Evolutionary conservation across 2,888 invertebrate genomes (phyloP).

Genomic region (Atrina japonica): DNA sequence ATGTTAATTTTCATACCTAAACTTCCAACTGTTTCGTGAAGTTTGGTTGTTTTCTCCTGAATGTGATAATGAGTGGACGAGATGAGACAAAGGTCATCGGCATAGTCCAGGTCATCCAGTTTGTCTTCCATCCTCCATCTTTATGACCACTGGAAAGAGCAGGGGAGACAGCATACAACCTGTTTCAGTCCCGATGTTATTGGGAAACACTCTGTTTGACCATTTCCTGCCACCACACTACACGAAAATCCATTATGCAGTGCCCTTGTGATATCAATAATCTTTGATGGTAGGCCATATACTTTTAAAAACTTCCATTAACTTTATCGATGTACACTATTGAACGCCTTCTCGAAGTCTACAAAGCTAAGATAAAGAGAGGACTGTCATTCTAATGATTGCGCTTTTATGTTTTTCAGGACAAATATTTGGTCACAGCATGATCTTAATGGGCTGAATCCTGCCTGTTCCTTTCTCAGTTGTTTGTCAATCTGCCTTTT

Average conservation of each 20-base stretch:
- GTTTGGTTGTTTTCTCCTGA: too few relatives aligned
- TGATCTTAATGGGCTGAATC: conserved; percentile 37
- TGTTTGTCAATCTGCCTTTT: conserved; percentile 14
- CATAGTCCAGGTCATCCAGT: conserved; percentile 30
- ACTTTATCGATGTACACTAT: conserved; percentile 40
- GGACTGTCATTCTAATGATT: conserved; percentile 45
- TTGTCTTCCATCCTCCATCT: conserved; percentile 9
- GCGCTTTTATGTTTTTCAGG: conserved; percentile 45
- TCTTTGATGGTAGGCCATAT: conserved; percentile 24
- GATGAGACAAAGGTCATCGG: conserved; percentile 22
- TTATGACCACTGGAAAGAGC: conserved; percentile 21
- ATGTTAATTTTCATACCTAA: too few relatives aligned
- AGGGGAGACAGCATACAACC: conserved; percentile 27
- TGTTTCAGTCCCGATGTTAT: conserved; percentile 33
- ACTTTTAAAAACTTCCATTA: conserved; percentile 28
- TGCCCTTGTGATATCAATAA: conserved; percentile 24
- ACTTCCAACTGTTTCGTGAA: too few relatives aligned
- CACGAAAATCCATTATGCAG: conserved; percentile 13
- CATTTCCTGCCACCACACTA: conserved; percentile 7
- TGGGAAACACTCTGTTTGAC: conserved; percentile 11
- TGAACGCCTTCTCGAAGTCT: conserved; percentile 50
- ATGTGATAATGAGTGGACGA: conserved; percentile 10
- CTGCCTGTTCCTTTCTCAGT: conserved; percentile 41
- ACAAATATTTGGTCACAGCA: conserved; percentile 42
- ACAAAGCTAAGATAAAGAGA: conserved; percentile 41